A percentile compares a stretch with the other conserved stretches of the same genome.
phyloP scores from a whole-genome alignment of 2,797 vertebrate genomes.

The Thunnus albacares region DNA sequence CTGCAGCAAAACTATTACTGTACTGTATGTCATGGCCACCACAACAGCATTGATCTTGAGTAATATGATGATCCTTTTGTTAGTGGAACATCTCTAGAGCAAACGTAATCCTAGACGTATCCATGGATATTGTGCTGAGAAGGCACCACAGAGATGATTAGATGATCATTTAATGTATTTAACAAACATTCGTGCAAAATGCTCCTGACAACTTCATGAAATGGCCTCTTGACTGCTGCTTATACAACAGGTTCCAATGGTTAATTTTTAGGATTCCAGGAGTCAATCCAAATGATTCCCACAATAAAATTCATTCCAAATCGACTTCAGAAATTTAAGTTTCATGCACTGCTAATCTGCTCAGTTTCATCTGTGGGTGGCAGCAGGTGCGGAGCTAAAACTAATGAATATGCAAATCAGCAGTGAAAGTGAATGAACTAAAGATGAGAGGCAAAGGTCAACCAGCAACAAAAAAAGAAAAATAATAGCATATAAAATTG shows the following conservation, averaged over 20 bases:
- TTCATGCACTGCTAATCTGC: constrained; percentile 55
- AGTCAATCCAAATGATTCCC: constrained; percentile 50
- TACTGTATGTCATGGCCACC: not conserved
- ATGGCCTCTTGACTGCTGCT: constrained; percentile 19
- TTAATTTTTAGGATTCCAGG: constrained; percentile 36
- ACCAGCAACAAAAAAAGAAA: constrained; percentile 6
- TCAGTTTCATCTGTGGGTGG: constrained; percentile 67
- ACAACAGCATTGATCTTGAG: not conserved
- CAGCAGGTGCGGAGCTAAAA: constrained; percentile 68
- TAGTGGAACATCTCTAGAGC: not conserved
- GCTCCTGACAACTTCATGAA: not conserved
- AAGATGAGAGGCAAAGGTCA: constrained; percentile 53
- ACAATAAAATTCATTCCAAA: constrained; percentile 46
- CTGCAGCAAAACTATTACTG: not conserved
- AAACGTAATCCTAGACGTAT: not conserved
- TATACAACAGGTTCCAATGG: constrained; percentile 39
- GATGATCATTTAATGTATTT: not conserved
- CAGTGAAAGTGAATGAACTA: constrained; percentile 36
- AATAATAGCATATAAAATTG: constrained; percentile 1
- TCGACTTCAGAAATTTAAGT: constrained; percentile 53
- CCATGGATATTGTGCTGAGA: not conserved
- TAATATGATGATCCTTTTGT: not conserved
- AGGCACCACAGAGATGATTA: not conserved
- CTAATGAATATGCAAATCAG: constrained; percentile 70
- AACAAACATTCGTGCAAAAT: constrained; percentile 18